Evolutionary conservation across 2,113 vertebrate species (phyloP).

Genomic region (Pholis gunnellus): DNA sequence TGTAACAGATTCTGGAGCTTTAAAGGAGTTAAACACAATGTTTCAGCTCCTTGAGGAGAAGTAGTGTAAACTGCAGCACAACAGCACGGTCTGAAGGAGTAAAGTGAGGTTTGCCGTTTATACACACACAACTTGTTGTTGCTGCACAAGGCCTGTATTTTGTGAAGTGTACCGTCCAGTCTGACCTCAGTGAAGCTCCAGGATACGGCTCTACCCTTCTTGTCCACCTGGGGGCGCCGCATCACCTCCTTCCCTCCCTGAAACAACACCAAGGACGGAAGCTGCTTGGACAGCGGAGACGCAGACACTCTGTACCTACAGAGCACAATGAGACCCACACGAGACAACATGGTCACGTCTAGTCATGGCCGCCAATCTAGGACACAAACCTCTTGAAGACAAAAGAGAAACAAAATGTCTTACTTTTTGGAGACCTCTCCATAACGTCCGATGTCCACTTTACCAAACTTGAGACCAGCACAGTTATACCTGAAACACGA

Average conservation of each 20-base stretch:
- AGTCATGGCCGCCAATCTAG: background rate
- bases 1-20: too few relatives aligned
- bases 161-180: background rate
- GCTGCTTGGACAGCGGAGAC: constrained; percentile 94
- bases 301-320: constrained; percentile 93
- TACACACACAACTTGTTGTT: too few relatives aligned
- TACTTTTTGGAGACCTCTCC: constrained; percentile 92
- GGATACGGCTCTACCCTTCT: constrained; percentile 95
- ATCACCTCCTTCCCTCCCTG: constrained; percentile 92
- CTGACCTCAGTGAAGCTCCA: constrained; percentile 96
- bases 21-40: too few relatives aligned
- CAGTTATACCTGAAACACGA: constrained; percentile 89
- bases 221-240: constrained; percentile 95
- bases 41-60: too few relatives aligned
- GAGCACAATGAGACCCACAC: background rate
- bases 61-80: too few relatives aligned
- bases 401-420: background rate
- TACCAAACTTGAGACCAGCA: constrained; percentile 92
- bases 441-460: constrained; percentile 95
- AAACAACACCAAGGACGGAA: constrained; percentile 94
- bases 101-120: too few relatives aligned
- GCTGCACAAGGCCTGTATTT: too few relatives aligned
- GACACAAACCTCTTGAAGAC: background rate
- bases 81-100: too few relatives aligned
- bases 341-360: background rate